phyloP scores from a whole-genome alignment of 2,888 invertebrate genomes.

The Candidula unifasciata region DNA sequence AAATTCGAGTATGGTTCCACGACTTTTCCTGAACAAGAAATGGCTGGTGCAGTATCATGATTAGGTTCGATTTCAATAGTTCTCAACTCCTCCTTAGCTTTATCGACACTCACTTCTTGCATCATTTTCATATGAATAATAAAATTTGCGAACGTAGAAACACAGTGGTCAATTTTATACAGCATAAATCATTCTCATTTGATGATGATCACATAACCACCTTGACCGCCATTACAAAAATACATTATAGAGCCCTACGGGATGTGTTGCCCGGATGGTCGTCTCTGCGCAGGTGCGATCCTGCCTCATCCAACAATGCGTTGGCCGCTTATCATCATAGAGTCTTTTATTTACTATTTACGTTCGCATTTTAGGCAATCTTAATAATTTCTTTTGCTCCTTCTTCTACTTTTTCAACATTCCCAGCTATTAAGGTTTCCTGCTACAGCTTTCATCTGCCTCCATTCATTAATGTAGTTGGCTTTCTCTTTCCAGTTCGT shows the following conservation, averaged over 20 bases:
- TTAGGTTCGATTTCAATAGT: constrained; percentile 69
- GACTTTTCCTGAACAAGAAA: constrained; percentile 78
- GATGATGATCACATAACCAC: constrained; percentile 72
- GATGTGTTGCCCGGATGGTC: constrained; percentile 70
- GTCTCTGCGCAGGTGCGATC: constrained; percentile 65
- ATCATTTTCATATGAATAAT: constrained; percentile 79
- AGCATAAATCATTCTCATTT: constrained; percentile 61
- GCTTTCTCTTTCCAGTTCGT: no score
- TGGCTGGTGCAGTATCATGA: constrained; percentile 63
- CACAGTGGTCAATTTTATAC: constrained; percentile 54
- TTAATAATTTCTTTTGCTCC: no score
- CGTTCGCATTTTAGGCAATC: constrained; percentile 22
- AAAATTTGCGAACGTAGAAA: constrained; percentile 31
- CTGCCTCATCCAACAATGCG: constrained; percentile 43
- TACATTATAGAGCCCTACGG: constrained; percentile 47
- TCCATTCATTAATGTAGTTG: no score
- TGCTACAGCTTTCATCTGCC: no score
- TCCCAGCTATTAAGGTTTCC: no score
- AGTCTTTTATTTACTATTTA: not conserved
- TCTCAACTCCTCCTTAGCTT: constrained; percentile 66
- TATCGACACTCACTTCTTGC: constrained; percentile 87
- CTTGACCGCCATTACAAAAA: constrained; percentile 77
- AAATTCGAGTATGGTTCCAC: constrained; percentile 81
- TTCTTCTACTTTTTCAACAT: no score
- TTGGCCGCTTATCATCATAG: constrained; percentile 36